These are phyloP conservation scores for Ctenomys sociabilis DNA, from an alignment of 2,113 vertebrate species.

Conservation along the genomic window DNA sequence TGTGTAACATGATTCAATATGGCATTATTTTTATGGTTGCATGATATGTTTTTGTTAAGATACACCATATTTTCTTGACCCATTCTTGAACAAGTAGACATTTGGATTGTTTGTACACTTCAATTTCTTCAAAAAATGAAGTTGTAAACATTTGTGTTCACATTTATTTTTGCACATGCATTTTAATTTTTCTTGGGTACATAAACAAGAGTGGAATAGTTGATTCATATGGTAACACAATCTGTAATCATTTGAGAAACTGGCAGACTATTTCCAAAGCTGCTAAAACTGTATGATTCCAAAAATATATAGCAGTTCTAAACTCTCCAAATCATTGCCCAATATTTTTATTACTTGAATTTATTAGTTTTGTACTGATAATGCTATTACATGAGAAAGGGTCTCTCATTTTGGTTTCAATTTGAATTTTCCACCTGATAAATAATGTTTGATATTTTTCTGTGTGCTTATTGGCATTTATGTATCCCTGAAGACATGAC, in stretches of 20 bases:
- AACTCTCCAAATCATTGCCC: neutral
- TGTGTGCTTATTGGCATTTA: neutral
- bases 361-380: slow-evolving; percentile 29
- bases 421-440: neutral
- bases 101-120: neutral
- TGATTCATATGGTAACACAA: neutral
- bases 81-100: neutral
- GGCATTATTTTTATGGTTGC: neutral
- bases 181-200: neutral
- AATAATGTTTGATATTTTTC: neutral
- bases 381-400: neutral
- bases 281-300: neutral
- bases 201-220: neutral
- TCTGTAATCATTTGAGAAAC: neutral
- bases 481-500: neutral
- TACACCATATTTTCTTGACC: neutral
- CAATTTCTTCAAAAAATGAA: neutral
- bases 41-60: neutral
- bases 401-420: neutral
- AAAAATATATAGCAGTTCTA: neutral
- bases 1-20: neutral
- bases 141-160: neutral
- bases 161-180: neutral
- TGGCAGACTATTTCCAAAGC: neutral
- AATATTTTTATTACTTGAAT: neutral